These are phyloP conservation scores for Platichthys flesus DNA, from an alignment of 2,113 vertebrate genomes.

Conservation along the genomic window DNA sequence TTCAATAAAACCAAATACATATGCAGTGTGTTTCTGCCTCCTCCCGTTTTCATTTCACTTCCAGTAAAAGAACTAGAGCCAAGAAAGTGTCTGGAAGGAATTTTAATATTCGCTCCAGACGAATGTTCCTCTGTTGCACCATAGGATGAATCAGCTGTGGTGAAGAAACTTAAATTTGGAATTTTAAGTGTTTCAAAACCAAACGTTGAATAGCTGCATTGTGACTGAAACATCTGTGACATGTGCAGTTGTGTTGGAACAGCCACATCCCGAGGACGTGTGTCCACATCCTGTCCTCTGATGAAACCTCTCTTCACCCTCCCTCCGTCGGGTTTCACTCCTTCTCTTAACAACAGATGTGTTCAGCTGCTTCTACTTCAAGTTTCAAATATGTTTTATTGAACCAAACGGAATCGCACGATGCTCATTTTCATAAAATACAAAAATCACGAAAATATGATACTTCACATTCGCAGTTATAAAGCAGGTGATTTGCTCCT, in stretches of 20 bases:
- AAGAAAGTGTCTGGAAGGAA: too few relatives aligned
- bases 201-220: constrained; percentile 13
- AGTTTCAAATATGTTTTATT: too few relatives aligned
- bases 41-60: background rate
- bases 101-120: background rate
- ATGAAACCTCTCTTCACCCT: background rate
- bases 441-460: too few relatives aligned
- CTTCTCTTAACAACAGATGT: background rate
- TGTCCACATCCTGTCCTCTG: constrained; percentile 23
- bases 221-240: constrained; percentile 16
- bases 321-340: background rate
- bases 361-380: too few relatives aligned
- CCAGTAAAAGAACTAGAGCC: background rate
- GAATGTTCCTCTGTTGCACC: background rate
- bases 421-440: too few relatives aligned
- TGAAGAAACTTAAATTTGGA: background rate
- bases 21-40: constrained; percentile 71
- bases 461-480: too few relatives aligned
- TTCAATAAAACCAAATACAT: constrained; percentile 94
- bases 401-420: too few relatives aligned
- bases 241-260: constrained; percentile 22
- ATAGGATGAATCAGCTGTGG: background rate
- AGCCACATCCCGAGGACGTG: constrained; percentile 13
- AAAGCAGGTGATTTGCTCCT: too few relatives aligned
- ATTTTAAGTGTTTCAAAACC: background rate